Base-by-base conservation (phyloP, 2,888 invertebrate species). In the Folsomia manolachei region DNA sequence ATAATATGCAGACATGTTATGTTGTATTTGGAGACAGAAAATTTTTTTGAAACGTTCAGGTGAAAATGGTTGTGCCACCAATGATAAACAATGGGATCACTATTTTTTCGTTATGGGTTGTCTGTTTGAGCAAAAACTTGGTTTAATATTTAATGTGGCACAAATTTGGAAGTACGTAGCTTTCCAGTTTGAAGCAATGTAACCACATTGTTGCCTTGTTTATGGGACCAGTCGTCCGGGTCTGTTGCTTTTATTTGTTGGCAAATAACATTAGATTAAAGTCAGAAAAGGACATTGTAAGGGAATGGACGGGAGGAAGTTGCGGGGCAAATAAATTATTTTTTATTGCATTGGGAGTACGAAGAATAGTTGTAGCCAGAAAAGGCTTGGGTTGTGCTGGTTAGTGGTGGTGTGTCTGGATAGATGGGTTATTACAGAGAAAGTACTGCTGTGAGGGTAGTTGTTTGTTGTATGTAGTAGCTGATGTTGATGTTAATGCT, bases 281-380 rank as follows among this genome's bases (percentile, higher is more conserved):
- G 39, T 39, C 39, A 39, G 39, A 39, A 39, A n/a, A 39, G 39
- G 39, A 39, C 39, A 39, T 39, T 39, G 39, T 39, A 9, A 14
- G 39, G 39, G 39, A 39, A n/a, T n/a, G n/a, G n/a, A n/a, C n/a
- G n/a, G 7, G 39, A 39, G 39, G 39, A 39, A 39, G 39, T 39
- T 39, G 39, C 14, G 39, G 39, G 39, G 39, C 39, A 62, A 62
- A 62, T 62, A 62, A 62, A 62, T 62, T 62, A 62, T 23, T 62
- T 62, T 62, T 62, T 62, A 62, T 62, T 62, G 62, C 62, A 62
- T 62, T 62, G 62, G 62, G 62, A 62, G 25, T 18, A 23, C 62
- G 25, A 18, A 23, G 23, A 24, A 62, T 18, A 62, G 25, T 23
- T 23, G 24, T 23, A 62, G 62, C 23, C 23, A 23, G 62, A 62